phyloP scores from a whole-genome alignment of 2,797 vertebrate genomes.

The Notolepis coatsorum region DNA sequence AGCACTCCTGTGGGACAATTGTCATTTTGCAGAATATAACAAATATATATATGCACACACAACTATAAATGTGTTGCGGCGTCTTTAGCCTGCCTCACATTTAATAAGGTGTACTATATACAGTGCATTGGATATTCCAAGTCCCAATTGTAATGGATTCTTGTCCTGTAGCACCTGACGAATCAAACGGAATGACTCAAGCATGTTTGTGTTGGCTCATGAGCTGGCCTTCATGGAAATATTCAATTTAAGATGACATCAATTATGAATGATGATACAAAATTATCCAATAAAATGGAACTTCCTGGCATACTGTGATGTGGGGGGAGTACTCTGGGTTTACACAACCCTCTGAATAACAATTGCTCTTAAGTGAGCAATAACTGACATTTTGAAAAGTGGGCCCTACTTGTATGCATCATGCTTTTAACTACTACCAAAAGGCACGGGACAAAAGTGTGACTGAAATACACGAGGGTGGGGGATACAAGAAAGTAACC shows the following conservation, averaged over 20 bases:
- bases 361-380: constrained; percentile 23
- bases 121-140: not conserved
- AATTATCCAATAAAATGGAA: constrained; percentile 37
- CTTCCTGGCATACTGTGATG: constrained; percentile 29
- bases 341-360: constrained; percentile 22
- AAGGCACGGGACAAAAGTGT: constrained; percentile 67
- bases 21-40: constrained; percentile 54
- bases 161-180: not conserved
- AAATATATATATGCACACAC: constrained; percentile 68
- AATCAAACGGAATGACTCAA: constrained; percentile 11
- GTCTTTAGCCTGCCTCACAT: constrained; percentile 22
- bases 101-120: constrained; percentile 12
- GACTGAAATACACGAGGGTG: constrained; percentile 34
- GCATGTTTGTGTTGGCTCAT: too few species aligned
- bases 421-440: constrained; percentile 69
- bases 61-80: constrained; percentile 37
- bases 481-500: constrained; percentile 37
- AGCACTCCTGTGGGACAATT: constrained; percentile 28
- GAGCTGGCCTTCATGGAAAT: constrained; percentile 20
- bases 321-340: constrained; percentile 12
- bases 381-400: constrained; percentile 55
- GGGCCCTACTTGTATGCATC: constrained; percentile 61
- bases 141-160: constrained; percentile 2
- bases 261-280: constrained; percentile 19
- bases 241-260: constrained; percentile 9